A percentile compares a stretch with the other conserved stretches of the same genome.
These are phyloP conservation scores for Heteractis magnifica DNA, from an alignment of 92 coral and sea anemone species.

Conservation along the genomic window DNA sequence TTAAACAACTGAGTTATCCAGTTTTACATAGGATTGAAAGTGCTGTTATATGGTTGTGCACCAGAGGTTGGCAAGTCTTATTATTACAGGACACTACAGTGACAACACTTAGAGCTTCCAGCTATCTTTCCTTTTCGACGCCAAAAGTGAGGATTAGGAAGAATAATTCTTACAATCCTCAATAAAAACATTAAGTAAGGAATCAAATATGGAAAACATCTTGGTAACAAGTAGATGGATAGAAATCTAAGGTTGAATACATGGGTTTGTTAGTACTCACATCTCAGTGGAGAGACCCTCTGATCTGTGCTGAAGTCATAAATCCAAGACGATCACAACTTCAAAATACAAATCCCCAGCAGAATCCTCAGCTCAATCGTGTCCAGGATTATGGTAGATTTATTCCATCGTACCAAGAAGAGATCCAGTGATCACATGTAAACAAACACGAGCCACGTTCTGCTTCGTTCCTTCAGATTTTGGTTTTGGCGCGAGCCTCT, in stretches of 20 bases:
- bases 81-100: not conserved
- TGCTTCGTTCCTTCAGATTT: slow-evolving; percentile 24
- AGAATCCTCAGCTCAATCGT: not conserved
- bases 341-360: not conserved
- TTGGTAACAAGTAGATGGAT: not conserved
- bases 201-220: not conserved
- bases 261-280: slow-evolving; percentile 12
- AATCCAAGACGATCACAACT: slow-evolving; percentile 2
- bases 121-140: not conserved
- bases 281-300: slow-evolving; percentile 30
- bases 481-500: slow-evolving; percentile 87
- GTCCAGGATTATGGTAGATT: not conserved
- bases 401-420: not conserved
- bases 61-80: not conserved
- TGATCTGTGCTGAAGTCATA: not conserved
- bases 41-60: not conserved
- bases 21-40: not conserved
- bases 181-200: not conserved
- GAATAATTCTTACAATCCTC: not conserved
- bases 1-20: not conserved
- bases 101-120: not conserved
- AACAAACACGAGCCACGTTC: slow-evolving; percentile 55
- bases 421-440: slow-evolving; percentile 42
- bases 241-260: not conserved
- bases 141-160: not conserved